A percentile compares a stretch with the other conserved stretches of the same genome.
Conservation (phyloP, 2,888 invertebrate species). For the Apoda limacodes region DNA sequence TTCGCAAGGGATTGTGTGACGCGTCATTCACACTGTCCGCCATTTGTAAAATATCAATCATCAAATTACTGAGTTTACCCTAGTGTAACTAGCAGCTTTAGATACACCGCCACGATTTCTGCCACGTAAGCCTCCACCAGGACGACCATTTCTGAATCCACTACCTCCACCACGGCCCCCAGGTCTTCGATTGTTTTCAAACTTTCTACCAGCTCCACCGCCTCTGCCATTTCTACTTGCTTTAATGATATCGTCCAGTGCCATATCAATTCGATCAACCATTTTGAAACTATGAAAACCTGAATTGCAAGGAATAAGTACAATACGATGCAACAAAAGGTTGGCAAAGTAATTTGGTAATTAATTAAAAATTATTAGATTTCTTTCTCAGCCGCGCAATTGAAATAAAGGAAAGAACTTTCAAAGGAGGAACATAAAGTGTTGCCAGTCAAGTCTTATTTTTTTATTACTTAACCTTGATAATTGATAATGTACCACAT, state of each 20-base stretch:
- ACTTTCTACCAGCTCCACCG: conserved; percentile 67
- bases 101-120: conserved; percentile 79
- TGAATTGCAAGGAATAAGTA: too few species aligned
- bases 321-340: too few species aligned
- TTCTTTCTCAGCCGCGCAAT: too few species aligned
- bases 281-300: conserved; percentile 76
- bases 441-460: too few species aligned
- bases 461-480: too few species aligned
- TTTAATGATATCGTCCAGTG: conserved; percentile 96
- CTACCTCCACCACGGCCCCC: conserved; percentile 55
- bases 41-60: conserved; percentile 51
- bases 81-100: conserved; percentile 73
- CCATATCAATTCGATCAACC: conserved; percentile 97
- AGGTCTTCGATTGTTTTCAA: conserved; percentile 49
- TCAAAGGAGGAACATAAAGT: too few species aligned
- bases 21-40: conserved; percentile 56
- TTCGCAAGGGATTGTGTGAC: too few species aligned
- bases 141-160: conserved; percentile 63
- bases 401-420: too few species aligned
- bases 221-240: conserved; percentile 78
- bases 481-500: too few species aligned
- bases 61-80: conserved; percentile 71
- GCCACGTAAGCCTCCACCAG: conserved; percentile 74
- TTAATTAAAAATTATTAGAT: too few species aligned
- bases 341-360: too few species aligned